Base-by-base conservation (phyloP, 2,888 invertebrate genomes). In the Sipha maydis region DNA sequence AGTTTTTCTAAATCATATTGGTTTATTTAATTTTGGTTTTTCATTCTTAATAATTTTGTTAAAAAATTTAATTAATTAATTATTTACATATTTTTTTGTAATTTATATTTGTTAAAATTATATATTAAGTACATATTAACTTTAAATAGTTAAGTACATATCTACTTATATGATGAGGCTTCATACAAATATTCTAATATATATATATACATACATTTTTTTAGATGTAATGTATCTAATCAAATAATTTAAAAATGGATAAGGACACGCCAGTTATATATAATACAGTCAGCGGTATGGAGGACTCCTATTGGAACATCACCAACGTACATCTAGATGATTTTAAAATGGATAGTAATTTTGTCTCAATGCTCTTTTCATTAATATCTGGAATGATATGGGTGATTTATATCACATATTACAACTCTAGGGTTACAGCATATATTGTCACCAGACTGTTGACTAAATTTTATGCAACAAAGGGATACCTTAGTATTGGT, bases 381-480 rank as follows among this genome's bases (percentile, higher is more conserved):
- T 93, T 97, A 83, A 93, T 96, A 90, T 95, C 96, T 90, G 96
- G 96, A 38, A 96, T 97, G 91, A 93, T 95, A 71, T 99, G 98
- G 98, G 95, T 98, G 84, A 96, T 98, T 90, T 99, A 98, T 92
- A 96, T 98, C 91, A 96, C 97, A 0, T 98, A 97, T 93, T 99
- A 98, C 93, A 98, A 98, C 92, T 97, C 98, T 85, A 94, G 98
- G 90, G 95, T 99, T 7, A 94, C 97, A 90, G 99, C 98, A 54
- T 96, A 97, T 91, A 94, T 98, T 91, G 94, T 98, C 86, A 98
- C 98, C 17, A 95, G 96, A 92, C 93, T 98, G 89, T 94, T 97
- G 85, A 98, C 98, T 93, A 95, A 95, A 91, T 95, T 98, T 92
- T 95, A 96, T 91, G 95, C 96, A 91, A 95, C 95, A 92, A 95